Base-by-base conservation (phyloP, 2,888 invertebrate genomes). In the Idaea straminata region DNA sequence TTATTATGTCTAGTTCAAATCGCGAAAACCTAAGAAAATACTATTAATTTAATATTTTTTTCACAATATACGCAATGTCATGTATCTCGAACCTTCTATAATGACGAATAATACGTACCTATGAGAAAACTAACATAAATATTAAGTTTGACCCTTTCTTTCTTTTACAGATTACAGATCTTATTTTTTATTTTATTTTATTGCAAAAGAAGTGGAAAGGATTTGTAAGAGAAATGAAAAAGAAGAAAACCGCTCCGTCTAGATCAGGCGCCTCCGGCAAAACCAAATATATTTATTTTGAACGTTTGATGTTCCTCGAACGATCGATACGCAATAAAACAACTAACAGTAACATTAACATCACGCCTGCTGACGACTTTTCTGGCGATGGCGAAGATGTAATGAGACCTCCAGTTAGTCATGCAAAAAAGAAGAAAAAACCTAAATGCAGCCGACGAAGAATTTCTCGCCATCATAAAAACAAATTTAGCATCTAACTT, bases 121-220 rank as follows among this genome's bases (percentile, higher is more conserved):
- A 36, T 36, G 36, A 36, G 36, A 36, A 36, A 36, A 36, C 36
- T 36, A 36, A 36, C 36, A 36, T 36, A 36, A 36, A 36, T 36
- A 36, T 36, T 36, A 36, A 36, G 36, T 36, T 36, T 36, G 36
- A 36, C 36, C 36, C 36, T 36, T 36, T 36, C 36, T 36, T 36
- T 36, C 36, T 36, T 36, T 36, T 36, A 36, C 36, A 5, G 36
- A 36, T 69, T 65, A 57, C 66, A 70, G 66, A 65, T n/a, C n/a
- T n/a, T n/a, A n/a, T n/a, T n/a, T n/a, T n/a, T n/a, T n/a, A n/a
- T n/a, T n/a, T n/a, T 59, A 63, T 57, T 58, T 64, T 35, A 66
- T 62, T 69, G 61, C 69, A 71, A 62, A 71, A 69, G 63, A 71
- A 69, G 62, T 69, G 69, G 69, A 69, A 71, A 71, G 63, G 64